phyloP scores from a whole-genome alignment of 2,888 invertebrate species.

The Brachylomia viminalis region DNA sequence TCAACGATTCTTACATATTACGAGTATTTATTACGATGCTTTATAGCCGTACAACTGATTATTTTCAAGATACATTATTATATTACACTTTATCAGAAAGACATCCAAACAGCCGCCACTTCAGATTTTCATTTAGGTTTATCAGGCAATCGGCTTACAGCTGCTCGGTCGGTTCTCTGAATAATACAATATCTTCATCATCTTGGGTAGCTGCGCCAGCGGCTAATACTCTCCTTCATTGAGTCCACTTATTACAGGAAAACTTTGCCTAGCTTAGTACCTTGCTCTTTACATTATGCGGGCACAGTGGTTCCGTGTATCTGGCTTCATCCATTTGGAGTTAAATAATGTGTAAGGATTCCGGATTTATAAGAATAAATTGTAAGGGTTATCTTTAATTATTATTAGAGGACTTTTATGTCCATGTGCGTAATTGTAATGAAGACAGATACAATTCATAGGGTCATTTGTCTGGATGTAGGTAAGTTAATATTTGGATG shows the following conservation, averaged over 20 bases:
- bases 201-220: constrained; percentile 33
- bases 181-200: constrained; percentile 56
- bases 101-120: constrained; percentile 34
- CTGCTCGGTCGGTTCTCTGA: constrained; percentile 48
- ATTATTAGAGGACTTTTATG: background rate
- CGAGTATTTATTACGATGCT: background rate
- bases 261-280: constrained; percentile 27
- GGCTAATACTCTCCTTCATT: constrained; percentile 33
- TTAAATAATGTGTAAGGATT: constrained; percentile 16
- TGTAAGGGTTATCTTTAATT: constrained; percentile 9
- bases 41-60: background rate
- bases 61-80: constrained; percentile 3
- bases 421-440: background rate
- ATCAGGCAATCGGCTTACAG: constrained; percentile 59
- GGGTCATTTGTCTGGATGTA: background rate
- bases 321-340: constrained; percentile 9
- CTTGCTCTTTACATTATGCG: constrained; percentile 9
- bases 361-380: background rate
- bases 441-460: background rate
- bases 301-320: background rate
- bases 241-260: constrained; percentile 35
- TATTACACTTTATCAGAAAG: constrained; percentile 7
- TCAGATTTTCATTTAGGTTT: constrained; percentile 55
- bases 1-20: background rate
- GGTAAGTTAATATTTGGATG: no score